phyloP scores from a whole-genome alignment of 1,140 invertebrate genomes.

The Euwallacea fornicatus region DNA sequence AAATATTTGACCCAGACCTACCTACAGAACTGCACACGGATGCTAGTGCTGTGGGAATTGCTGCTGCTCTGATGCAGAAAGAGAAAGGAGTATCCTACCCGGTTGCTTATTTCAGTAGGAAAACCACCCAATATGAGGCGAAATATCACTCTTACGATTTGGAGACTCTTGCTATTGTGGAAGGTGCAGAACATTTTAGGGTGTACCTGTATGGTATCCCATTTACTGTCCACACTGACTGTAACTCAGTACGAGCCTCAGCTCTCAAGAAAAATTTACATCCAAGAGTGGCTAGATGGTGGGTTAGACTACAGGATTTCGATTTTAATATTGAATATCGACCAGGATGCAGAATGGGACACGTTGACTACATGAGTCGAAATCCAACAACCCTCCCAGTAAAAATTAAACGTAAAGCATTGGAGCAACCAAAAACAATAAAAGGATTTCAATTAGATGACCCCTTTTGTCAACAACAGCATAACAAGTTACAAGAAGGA shows the following conservation, averaged over 20 bases:
- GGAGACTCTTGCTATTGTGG: neutral
- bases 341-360: slow-evolving; percentile 34
- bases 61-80: slow-evolving; percentile 46
- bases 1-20: slow-evolving; percentile 34
- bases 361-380: slow-evolving; percentile 36
- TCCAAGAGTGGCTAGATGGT: slow-evolving; percentile 49
- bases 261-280: slow-evolving; percentile 45
- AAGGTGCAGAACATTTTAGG: slow-evolving; percentile 50
- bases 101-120: slow-evolving; percentile 46
- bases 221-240: slow-evolving; percentile 52
- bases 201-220: slow-evolving; percentile 48
- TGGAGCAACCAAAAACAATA: neutral
- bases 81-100: neutral
- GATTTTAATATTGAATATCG: slow-evolving; percentile 20
- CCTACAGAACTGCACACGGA: slow-evolving; percentile 48
- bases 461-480: neutral
- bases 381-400: neutral
- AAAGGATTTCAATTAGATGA: slow-evolving; percentile 8
- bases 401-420: too few species aligned
- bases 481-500: neutral
- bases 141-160: slow-evolving; percentile 37
- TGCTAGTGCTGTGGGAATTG: slow-evolving; percentile 48
- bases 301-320: slow-evolving; percentile 14
- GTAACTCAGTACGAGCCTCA: slow-evolving; percentile 35
- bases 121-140: slow-evolving; percentile 43